These are phyloP conservation scores for Sarotherodon lohbergeri DNA, from an alignment of 2,113 vertebrate species.

Conservation along the genomic window DNA sequence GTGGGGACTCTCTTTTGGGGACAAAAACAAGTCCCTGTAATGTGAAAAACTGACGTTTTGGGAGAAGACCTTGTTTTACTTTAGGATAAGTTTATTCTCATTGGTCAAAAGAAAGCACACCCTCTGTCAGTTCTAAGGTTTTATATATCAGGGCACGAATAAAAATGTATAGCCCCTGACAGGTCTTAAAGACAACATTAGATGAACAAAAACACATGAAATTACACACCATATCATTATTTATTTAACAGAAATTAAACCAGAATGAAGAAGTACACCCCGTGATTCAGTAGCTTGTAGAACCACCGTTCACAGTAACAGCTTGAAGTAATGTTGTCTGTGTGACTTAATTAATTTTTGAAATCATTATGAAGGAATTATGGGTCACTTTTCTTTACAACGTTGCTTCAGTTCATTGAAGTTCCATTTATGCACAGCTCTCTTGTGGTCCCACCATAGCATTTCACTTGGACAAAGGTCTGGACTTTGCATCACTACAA, in stretches of 20 bases:
- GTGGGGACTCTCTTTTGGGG: neutral
- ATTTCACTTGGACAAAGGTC: neutral
- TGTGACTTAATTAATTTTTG: neutral
- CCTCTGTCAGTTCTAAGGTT: neutral
- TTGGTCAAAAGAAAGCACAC: neutral
- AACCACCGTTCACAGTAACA: neutral
- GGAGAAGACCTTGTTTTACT: neutral
- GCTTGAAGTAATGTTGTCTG: neutral
- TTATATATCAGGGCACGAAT: neutral
- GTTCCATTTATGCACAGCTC: neutral
- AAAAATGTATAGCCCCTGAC: neutral
- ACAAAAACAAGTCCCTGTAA: neutral
- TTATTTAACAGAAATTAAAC: neutral
- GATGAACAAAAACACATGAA: neutral
- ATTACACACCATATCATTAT: neutral
- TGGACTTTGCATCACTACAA: neutral
- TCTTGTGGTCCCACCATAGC: neutral
- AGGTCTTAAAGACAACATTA: neutral
- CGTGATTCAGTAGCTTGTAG: neutral
- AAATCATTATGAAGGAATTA: neutral
- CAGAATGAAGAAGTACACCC: neutral
- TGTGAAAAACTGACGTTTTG: neutral
- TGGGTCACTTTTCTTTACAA: neutral
- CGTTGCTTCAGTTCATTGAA: neutral
- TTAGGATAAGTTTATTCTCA: neutral